Evolutionary conservation across 2,113 vertebrate species (phyloP).

Genomic region (Monopterus albus): DNA sequence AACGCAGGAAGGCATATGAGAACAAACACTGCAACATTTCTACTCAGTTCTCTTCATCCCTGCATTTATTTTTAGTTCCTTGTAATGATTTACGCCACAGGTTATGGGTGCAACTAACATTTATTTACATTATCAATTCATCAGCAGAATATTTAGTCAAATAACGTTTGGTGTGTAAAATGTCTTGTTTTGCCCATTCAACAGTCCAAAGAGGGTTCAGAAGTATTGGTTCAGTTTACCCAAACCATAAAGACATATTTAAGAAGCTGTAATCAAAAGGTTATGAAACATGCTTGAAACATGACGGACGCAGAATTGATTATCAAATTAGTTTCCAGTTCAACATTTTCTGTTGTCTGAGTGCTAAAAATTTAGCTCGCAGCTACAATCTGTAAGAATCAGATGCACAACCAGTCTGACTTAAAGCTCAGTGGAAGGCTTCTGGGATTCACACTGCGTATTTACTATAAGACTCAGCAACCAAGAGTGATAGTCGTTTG

Average conservation of each 20-base stretch:
- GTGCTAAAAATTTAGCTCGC: background rate
- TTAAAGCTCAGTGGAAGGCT: constrained; percentile 19
- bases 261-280: background rate
- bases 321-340: background rate
- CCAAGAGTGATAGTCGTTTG: constrained; percentile 25
- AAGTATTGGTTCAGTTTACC: background rate
- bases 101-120: background rate
- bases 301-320: too few relatives aligned
- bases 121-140: background rate
- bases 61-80: background rate
- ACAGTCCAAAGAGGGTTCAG: background rate
- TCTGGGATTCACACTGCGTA: background rate
- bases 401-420: constrained; percentile 4
- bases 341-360: background rate
- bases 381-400: background rate
- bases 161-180: background rate
- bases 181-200: background rate
- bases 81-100: background rate
- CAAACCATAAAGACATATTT: too few relatives aligned
- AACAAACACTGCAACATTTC: constrained; percentile 11
- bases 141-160: background rate
- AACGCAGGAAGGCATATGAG: constrained; percentile 37
- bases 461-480: constrained; percentile 28
- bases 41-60: background rate
- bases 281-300: background rate